Base-by-base conservation (phyloP, 2,113 vertebrate species). In the Oryzias woworae region DNA sequence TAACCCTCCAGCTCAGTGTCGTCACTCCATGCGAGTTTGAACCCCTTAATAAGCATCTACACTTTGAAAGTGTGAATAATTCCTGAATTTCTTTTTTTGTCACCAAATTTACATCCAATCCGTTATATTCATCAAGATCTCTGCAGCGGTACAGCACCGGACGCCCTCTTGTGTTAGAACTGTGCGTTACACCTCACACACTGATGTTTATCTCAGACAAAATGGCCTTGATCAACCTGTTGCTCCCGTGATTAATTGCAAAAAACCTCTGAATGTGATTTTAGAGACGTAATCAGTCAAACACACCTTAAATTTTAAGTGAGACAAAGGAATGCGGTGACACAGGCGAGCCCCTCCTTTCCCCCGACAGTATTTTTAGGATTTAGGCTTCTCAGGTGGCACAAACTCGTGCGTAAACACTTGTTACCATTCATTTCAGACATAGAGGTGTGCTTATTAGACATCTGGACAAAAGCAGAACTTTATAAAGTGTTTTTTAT, bases 311-410 rank as follows among this genome's bases (percentile, higher is more conserved):
- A 56, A 58, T 24, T 7, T 24, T 2, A 61, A 55, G 20, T 48
- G 55, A 20, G 48, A 42, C 45, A 67, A 23, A 79, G 73, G 84
- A 85, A 87, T 85, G 86, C 59, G 36, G 55, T 31, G 52, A 59
- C 77, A 78, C 73, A 69, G 63, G 83, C 20, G 3, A 14, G 42
- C 66, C 76, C 66, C 77, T 83, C 83, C 79, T 53, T 72, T 48
- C 12, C 20, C 18, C 48, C 58, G 53, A 22, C 49, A 73, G 43
- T 3, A 23, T 58, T 13, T 62, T 47, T 59, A 2, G 48, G 42
- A 31, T 43, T 45, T 64, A 18, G 14, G 18, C 52, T 60, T 66
- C 64, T 49, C 64, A 36, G 3, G 7, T 20, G 16, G 20, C 2
- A 10, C 36, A 28, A 5, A 54, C 14, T 14, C 14, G 15, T 12